Evolutionary conservation across 2,797 vertebrate species (phyloP).

Genomic region (Stomatorhinus walkeri): DNA sequence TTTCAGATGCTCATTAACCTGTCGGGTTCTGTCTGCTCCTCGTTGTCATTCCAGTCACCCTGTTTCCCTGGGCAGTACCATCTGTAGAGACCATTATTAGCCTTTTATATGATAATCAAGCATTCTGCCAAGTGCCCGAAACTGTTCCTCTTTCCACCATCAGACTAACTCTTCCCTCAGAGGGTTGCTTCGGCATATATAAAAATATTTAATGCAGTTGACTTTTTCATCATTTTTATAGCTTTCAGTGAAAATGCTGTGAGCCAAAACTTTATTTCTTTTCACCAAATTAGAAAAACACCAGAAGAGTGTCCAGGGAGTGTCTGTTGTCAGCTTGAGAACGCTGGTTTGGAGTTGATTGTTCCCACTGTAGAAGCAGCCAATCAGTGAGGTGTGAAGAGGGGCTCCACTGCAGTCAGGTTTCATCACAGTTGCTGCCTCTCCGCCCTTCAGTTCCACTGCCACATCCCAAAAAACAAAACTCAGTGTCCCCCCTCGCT

Average conservation of each 20-base stretch:
- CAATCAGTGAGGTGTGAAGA: neutral
- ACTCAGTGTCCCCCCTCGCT: neutral
- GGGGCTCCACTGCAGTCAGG: neutral
- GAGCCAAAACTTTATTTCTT: neutral
- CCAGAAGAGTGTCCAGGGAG: neutral
- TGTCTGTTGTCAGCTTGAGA: neutral
- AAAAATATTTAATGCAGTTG: neutral
- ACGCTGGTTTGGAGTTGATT: neutral
- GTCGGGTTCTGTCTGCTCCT: neutral
- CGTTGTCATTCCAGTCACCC: neutral
- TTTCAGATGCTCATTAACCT: slow-evolving; percentile 13
- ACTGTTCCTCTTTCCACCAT: neutral
- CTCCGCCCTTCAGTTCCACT: neutral
- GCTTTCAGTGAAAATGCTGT: neutral
- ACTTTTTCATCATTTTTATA: neutral
- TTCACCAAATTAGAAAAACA: neutral
- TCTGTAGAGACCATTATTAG: slow-evolving; percentile 13
- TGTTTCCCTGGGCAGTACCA: neutral
- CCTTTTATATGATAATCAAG: slow-evolving; percentile 23
- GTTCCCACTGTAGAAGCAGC: neutral
- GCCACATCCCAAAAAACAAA: neutral
- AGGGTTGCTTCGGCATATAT: neutral
- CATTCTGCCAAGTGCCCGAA: slow-evolving; percentile 14
- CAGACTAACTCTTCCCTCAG: neutral
- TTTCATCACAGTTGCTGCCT: neutral